Evolutionary conservation across 1,140 invertebrate genomes (phyloP).

Genomic region (Triops longicaudatus): DNA sequence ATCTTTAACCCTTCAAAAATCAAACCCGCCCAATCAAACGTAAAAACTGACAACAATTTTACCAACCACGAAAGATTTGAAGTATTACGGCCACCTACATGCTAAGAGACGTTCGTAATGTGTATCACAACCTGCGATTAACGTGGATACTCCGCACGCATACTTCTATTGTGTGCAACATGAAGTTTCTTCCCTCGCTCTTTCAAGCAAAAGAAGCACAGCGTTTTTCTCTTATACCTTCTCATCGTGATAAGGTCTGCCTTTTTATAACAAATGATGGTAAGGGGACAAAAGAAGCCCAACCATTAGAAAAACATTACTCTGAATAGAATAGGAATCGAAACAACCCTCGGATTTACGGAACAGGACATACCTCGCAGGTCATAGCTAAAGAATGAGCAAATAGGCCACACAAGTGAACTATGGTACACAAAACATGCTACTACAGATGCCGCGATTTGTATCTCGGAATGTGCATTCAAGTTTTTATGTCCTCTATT

Average conservation of each 20-base stretch:
- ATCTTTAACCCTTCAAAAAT: neutral
- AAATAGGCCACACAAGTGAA: neutral
- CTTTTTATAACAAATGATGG: neutral
- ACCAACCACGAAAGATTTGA: neutral
- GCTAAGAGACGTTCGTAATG: neutral
- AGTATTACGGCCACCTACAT: neutral
- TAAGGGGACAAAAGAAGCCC: neutral
- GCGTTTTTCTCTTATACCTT: neutral
- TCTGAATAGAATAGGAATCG: neutral
- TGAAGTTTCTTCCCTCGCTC: neutral
- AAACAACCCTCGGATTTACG: neutral
- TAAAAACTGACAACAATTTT: neutral
- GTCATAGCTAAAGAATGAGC: neutral
- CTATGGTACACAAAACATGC: neutral
- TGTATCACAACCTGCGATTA: neutral
- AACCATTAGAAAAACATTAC: constrained; percentile 15
- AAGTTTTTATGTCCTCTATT: neutral
- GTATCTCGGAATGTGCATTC: neutral
- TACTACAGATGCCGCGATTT: neutral
- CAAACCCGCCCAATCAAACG: neutral
- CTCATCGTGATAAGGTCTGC: neutral
- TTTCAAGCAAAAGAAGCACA: neutral
- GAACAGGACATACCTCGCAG: neutral
- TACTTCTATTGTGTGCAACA: neutral
- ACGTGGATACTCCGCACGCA: neutral